Evolutionary conservation across 2,797 vertebrate genomes (phyloP).

Genomic region (Moxostoma hubbsi): DNA sequence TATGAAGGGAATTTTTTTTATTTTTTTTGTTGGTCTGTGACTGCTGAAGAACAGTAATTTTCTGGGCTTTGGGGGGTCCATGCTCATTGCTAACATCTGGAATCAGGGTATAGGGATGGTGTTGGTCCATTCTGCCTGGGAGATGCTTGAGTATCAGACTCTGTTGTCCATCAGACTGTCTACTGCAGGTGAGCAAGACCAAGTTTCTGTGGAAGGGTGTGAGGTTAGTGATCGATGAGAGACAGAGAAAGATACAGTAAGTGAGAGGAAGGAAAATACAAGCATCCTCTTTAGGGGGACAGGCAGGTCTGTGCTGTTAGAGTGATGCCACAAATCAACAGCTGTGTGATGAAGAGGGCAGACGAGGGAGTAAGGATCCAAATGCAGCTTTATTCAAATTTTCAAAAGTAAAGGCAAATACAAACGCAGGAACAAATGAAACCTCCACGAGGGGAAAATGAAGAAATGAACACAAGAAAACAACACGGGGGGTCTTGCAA

Average conservation of each 20-base stretch:
- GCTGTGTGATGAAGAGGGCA: too few relatives aligned
- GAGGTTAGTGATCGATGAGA: conserved; percentile 53
- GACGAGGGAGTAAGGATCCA: too few relatives aligned
- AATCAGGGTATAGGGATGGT: too few relatives aligned
- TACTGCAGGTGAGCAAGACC: conserved; percentile 68
- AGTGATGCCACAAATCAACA: conserved; percentile 62
- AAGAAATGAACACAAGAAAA: too few relatives aligned
- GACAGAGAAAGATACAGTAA: conserved; percentile 56
- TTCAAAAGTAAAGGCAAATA: too few relatives aligned
- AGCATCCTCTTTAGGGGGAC: conserved; percentile 62
- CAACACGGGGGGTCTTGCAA: too few relatives aligned
- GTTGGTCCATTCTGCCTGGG: conserved; percentile 52
- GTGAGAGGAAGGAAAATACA: conserved; percentile 41
- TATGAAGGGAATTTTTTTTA: not conserved
- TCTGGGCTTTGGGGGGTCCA: conserved; percentile 26
- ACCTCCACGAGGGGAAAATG: too few relatives aligned
- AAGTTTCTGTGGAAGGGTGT: conserved; percentile 58
- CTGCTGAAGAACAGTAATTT: conserved; percentile 51
- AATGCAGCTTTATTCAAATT: too few relatives aligned
- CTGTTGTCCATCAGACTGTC: too few relatives aligned
- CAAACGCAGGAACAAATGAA: too few relatives aligned
- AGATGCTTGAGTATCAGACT: too few relatives aligned
- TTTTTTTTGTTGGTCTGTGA: conserved; percentile 1
- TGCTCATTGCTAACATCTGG: not conserved
- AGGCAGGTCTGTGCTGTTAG: conserved; percentile 64